Evolutionary conservation across 2,113 vertebrate genomes (phyloP).

Genomic region (Plecotus auritus): DNA sequence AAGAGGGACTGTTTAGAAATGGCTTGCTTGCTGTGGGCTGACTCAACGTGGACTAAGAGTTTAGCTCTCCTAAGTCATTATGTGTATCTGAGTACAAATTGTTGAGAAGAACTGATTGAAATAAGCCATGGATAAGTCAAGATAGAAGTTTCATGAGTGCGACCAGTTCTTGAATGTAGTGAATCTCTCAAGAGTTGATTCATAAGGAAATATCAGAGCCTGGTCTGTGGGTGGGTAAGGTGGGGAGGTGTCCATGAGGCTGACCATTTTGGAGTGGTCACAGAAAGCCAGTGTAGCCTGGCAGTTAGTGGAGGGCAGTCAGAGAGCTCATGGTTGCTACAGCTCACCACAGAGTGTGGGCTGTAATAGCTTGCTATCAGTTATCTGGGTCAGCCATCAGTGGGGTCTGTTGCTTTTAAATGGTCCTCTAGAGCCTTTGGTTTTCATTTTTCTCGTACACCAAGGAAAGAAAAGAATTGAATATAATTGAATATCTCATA

Average conservation of each 20-base stretch:
- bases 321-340: not conserved
- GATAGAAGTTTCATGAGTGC: not conserved
- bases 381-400: constrained; percentile 43
- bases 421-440: not conserved
- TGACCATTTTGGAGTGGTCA: not conserved
- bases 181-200: not conserved
- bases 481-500: not conserved
- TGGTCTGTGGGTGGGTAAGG: not conserved
- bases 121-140: not conserved
- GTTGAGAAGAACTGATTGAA: not conserved
- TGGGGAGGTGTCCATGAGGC: not conserved
- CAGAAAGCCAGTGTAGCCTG: not conserved
- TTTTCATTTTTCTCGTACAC: constrained; percentile 33
- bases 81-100: not conserved
- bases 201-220: not conserved
- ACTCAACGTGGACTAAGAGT: not conserved
- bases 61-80: not conserved
- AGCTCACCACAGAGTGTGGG: not conserved
- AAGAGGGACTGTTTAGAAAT: not conserved
- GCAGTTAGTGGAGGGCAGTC: constrained; percentile 20
- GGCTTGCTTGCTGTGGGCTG: not conserved
- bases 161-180: not conserved
- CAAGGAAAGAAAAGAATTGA: constrained; percentile 12
- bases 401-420: constrained; percentile 41
- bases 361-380: not conserved